These are phyloP conservation scores for Xanthorhoe spadicearia DNA, from an alignment of 2,888 invertebrate species.

Conservation along the genomic window DNA sequence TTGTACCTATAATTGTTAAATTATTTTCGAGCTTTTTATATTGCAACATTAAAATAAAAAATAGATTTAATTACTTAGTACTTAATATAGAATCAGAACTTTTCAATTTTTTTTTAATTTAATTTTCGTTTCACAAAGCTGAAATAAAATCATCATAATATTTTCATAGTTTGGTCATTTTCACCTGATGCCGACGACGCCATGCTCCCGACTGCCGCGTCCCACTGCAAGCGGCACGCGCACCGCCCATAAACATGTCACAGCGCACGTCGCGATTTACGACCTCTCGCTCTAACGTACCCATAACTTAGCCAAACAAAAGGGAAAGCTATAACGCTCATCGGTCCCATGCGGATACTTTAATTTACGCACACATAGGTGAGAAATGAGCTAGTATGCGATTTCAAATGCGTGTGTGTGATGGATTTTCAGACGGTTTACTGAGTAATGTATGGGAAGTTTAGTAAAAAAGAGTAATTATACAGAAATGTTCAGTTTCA, in stretches of 20 bases:
- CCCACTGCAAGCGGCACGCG: constrained; percentile 72
- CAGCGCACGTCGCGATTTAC: constrained; percentile 80
- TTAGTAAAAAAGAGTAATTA: constrained; percentile 10
- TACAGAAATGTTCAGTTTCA: neutral
- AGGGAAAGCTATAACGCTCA: constrained; percentile 84
- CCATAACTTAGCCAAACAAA: constrained; percentile 82
- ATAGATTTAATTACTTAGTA: no score
- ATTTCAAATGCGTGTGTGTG: constrained; percentile 61
- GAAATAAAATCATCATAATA: constrained; percentile 2
- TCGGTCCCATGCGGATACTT: constrained; percentile 84
- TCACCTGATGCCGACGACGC: constrained; percentile 58
- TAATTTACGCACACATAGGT: constrained; percentile 82
- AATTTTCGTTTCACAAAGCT: constrained; percentile 5
- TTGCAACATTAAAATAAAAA: no score
- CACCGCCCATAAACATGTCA: constrained; percentile 85
- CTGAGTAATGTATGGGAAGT: constrained; percentile 12
- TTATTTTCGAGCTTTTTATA: no score
- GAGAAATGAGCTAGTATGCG: constrained; percentile 81
- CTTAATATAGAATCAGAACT: no score
- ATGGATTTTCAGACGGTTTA: constrained; percentile 56
- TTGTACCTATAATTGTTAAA: neutral
- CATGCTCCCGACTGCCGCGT: constrained; percentile 79
- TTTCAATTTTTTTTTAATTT: no score
- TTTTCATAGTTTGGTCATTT: constrained; percentile 38
- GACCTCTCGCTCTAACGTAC: constrained; percentile 83